Conservation (phyloP, 2,888 invertebrate species). For the Parnassius smintheus region DNA sequence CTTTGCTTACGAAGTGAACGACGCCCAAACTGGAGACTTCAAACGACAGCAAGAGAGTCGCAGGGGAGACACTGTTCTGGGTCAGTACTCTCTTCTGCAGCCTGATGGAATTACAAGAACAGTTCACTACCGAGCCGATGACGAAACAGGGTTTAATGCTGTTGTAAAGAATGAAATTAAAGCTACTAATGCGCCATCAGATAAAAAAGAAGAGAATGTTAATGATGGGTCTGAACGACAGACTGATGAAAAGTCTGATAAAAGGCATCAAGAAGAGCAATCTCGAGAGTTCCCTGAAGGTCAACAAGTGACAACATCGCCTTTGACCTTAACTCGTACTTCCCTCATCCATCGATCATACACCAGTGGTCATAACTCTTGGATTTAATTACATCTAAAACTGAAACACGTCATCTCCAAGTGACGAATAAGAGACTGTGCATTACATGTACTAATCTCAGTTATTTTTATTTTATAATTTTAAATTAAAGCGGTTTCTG, state of each 20-base stretch:
- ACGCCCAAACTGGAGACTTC: conserved; percentile 75
- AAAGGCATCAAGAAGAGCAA: conserved; percentile 14
- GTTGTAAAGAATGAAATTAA: conserved; percentile 61
- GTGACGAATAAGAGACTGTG: neutral
- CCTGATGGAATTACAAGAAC: conserved; percentile 78
- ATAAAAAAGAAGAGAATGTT: conserved; percentile 10
- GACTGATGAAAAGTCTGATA: conserved; percentile 1
- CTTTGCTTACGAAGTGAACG: conserved; percentile 79
- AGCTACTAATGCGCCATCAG: conserved; percentile 1
- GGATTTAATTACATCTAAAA: neutral
- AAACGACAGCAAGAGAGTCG: conserved; percentile 78
- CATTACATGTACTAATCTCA: no score
- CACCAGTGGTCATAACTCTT: conserved; percentile 14
- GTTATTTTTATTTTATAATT: no score
- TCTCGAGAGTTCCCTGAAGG: neutral
- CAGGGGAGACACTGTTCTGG: conserved; percentile 73
- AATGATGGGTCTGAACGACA: conserved; percentile 6
- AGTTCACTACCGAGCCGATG: conserved; percentile 80
- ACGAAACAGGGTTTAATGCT: conserved; percentile 76
- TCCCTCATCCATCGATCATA: conserved; percentile 15
- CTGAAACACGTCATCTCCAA: neutral
- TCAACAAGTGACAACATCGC: conserved; percentile 12
- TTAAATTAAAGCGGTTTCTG: no score
- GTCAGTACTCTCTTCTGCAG: conserved; percentile 77
- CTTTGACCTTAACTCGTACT: conserved; percentile 9